Conservation (phyloP, 2,113 vertebrate species). For the Neomonachus schauinslandi region DNA sequence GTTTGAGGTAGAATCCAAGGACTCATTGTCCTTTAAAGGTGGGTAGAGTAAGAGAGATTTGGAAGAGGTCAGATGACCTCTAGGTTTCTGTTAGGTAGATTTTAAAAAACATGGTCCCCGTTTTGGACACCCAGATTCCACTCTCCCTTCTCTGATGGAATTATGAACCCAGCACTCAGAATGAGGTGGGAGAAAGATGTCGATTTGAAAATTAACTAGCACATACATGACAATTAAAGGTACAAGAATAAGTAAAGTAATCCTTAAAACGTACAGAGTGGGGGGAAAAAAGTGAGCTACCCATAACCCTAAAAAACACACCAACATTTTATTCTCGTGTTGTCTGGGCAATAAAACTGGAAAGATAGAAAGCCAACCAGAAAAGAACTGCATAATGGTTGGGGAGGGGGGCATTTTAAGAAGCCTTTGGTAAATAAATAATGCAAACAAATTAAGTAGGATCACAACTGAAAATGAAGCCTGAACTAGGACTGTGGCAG, state of each 20-base stretch:
- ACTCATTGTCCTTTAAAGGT: not conserved
- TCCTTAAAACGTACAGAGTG: not conserved
- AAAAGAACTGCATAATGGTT: conserved; percentile 25
- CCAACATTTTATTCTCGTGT: not conserved
- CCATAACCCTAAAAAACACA: not conserved
- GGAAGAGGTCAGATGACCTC: not conserved
- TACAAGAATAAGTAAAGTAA: not conserved
- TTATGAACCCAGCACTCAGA: not conserved
- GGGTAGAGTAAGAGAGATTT: not conserved
- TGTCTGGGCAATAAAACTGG: not conserved
- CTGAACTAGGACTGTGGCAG: not conserved
- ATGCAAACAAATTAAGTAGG: not conserved
- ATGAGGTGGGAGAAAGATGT: not conserved
- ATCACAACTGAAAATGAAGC: conserved; percentile 34
- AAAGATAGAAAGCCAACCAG: not conserved
- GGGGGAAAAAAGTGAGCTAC: not conserved
- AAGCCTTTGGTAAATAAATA: conserved; percentile 8
- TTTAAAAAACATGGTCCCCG: not conserved
- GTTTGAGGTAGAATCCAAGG: not conserved
- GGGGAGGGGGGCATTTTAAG: not conserved
- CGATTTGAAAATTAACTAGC: not conserved
- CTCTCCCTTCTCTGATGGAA: not conserved
- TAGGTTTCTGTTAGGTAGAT: not conserved
- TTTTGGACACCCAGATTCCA: not conserved
- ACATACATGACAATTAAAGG: not conserved